These are phyloP conservation scores for Meriones psammophilus DNA, from an alignment of 2,797 vertebrate species.

Conservation along the genomic window DNA sequence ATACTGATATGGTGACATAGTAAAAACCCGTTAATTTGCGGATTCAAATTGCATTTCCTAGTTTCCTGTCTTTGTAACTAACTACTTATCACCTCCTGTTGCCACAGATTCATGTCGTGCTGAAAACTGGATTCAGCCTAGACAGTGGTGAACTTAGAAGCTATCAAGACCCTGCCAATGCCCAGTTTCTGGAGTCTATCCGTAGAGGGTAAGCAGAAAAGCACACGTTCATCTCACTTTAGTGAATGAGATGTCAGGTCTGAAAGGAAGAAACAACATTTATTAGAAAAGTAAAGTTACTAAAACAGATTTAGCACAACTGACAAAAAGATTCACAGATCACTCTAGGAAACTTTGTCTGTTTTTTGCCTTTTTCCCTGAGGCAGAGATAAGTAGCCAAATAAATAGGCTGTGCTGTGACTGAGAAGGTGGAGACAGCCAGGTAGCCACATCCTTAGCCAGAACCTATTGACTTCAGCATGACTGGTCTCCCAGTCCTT, in stretches of 20 bases:
- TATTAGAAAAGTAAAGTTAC: slow-evolving; percentile 48
- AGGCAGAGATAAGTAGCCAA: slow-evolving; percentile 6
- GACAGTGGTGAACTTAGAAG: slow-evolving; percentile 96
- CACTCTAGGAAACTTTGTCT: neutral
- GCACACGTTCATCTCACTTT: neutral
- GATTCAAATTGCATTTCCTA: neutral
- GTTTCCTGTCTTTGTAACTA: neutral
- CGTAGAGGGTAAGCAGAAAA: slow-evolving; percentile 93
- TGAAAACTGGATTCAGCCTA: slow-evolving; percentile 98
- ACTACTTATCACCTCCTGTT: slow-evolving; percentile 17
- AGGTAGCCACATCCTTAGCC: neutral
- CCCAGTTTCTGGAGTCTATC: slow-evolving; percentile 97
- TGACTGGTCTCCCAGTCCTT: neutral
- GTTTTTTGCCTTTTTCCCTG: neutral
- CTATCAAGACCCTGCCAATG: slow-evolving; percentile 97
- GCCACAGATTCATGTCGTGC: slow-evolving; percentile 95
- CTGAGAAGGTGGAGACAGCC: neutral
- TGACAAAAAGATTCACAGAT: slow-evolving; percentile 33
- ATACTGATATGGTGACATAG: neutral
- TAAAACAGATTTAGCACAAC: slow-evolving; percentile 29
- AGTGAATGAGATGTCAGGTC: neutral
- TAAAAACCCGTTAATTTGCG: neutral
- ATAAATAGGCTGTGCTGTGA: neutral
- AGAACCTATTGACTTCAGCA: neutral
- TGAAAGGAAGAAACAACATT: neutral